phyloP scores from a whole-genome alignment of 2,113 vertebrate species.

The Eudyptes chrysolophus region DNA sequence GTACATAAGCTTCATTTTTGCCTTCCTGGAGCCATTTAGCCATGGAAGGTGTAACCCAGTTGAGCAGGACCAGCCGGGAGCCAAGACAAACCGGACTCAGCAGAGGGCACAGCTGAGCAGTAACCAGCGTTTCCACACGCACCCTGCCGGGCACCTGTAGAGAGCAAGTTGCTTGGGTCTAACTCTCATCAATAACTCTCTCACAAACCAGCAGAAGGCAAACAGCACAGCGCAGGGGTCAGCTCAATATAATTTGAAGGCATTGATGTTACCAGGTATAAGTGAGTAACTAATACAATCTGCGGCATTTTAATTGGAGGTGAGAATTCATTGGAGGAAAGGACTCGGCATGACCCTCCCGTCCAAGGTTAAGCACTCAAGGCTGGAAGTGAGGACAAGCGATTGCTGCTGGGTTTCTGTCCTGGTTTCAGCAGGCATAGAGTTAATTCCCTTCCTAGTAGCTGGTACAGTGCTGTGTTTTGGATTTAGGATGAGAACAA shows the following conservation, averaged over 20 bases:
- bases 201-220: background rate
- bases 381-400: background rate
- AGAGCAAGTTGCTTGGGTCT: background rate
- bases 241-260: background rate
- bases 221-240: background rate
- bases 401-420: background rate
- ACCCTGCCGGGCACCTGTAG: background rate
- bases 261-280: background rate
- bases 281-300: background rate
- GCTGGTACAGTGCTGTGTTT: no score
- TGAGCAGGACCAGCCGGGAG: background rate
- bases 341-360: background rate
- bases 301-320: background rate
- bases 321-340: background rate
- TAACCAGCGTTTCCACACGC: background rate
- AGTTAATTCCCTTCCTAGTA: no score
- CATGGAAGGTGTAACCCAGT: background rate
- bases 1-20: background rate
- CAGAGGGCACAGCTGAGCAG: background rate
- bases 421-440: no score
- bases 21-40: background rate
- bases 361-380: background rate
- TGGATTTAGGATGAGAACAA: no score
- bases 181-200: background rate
- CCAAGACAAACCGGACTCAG: background rate